These are phyloP conservation scores for Gnatocerus cornutus DNA, from an alignment of 2,888 invertebrate species.

Conservation along the genomic window DNA sequence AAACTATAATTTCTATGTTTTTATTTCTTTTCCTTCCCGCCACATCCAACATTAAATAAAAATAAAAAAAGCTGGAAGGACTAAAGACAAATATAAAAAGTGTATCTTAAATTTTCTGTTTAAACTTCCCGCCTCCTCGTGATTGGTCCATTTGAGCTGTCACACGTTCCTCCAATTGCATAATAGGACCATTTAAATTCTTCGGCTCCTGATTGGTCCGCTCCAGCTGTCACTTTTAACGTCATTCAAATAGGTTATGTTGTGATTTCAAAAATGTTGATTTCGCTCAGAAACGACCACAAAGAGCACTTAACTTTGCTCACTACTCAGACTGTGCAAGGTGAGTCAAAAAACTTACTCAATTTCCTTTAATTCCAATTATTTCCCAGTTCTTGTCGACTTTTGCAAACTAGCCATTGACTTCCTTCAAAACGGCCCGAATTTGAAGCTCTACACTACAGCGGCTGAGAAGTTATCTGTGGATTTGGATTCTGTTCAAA, in stretches of 20 bases:
- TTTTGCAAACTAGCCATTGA: constrained; percentile 81
- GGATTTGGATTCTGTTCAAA: constrained; percentile 74
- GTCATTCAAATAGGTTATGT: constrained; percentile 6
- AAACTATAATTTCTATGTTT: constrained; percentile 65
- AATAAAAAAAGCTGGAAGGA: too few species aligned
- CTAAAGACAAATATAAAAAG: too few species aligned
- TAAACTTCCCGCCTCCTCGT: too few species aligned
- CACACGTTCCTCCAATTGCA: too few species aligned
- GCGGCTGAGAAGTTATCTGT: constrained; percentile 79
- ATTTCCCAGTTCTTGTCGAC: constrained; percentile 77
- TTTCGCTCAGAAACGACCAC: constrained; percentile 74
- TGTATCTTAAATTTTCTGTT: too few species aligned
- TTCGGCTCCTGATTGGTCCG: too few species aligned
- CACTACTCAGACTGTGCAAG: constrained; percentile 72
- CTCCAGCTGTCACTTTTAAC: not conserved
- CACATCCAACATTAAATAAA: too few species aligned
- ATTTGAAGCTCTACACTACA: constrained; percentile 76
- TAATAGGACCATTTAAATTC: too few species aligned
- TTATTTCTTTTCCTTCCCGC: constrained; percentile 17
- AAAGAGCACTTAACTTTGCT: constrained; percentile 75
- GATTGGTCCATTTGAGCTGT: too few species aligned
- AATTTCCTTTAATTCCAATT: constrained; percentile 14
- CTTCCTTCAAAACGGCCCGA: constrained; percentile 79
- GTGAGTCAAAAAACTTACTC: constrained; percentile 63
- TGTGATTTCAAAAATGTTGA: constrained; percentile 64